phyloP scores from a whole-genome alignment of 2,888 invertebrate genomes.

The Xylocampa areola region DNA sequence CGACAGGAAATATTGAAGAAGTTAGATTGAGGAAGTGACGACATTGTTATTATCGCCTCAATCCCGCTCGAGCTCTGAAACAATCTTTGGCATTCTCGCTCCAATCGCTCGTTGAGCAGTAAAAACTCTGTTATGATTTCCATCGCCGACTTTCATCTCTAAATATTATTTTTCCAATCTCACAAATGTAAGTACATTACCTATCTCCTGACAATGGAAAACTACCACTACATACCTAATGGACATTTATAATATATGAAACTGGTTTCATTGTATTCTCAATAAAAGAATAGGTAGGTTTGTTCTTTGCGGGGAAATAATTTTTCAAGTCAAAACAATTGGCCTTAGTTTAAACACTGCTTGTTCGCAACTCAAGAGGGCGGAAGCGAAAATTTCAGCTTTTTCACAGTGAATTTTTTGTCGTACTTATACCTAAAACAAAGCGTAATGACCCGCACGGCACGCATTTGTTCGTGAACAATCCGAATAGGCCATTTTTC shows the following conservation, averaged over 20 bases:
- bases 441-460: constrained; percentile 89
- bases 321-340: constrained; percentile 79
- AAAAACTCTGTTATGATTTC: constrained; percentile 83
- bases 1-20: constrained; percentile 83
- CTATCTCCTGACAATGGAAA: constrained; percentile 30
- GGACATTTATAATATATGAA: constrained; percentile 25
- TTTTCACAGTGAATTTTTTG: constrained; percentile 83
- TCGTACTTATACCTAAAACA: constrained; percentile 87
- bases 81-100: constrained; percentile 80
- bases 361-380: constrained; percentile 78
- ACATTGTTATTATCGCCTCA: constrained; percentile 87
- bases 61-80: constrained; percentile 78
- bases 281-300: constrained; percentile 61
- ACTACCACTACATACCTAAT: constrained; percentile 44
- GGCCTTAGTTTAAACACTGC: constrained; percentile 78
- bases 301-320: constrained; percentile 63
- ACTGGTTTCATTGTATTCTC: constrained; percentile 57
- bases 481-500: constrained; percentile 89
- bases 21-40: constrained; percentile 86
- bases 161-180: constrained; percentile 70
- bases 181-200: constrained; percentile 44
- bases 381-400: constrained; percentile 82
- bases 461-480: constrained; percentile 89
- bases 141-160: constrained; percentile 73
- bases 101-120: constrained; percentile 79